Evolutionary conservation across 2,888 invertebrate genomes (phyloP).

Genomic region (Tachina grossa): DNA sequence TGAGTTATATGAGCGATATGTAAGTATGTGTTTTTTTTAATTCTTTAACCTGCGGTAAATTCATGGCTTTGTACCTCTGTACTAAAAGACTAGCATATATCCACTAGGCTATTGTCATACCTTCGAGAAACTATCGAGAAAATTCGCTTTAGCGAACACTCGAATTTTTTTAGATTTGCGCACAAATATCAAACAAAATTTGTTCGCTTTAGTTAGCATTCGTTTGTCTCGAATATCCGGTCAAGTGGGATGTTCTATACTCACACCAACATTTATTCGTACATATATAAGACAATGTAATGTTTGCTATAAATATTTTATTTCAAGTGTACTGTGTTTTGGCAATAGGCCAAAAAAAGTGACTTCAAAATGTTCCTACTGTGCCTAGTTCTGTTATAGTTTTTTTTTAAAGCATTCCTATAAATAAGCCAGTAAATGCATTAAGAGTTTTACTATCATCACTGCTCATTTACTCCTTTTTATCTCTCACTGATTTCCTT

Average conservation of each 20-base stretch:
- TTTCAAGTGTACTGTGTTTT: conserved; percentile 40
- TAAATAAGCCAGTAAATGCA: conserved; percentile 11
- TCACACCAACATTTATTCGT: not conserved
- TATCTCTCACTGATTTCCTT: not conserved
- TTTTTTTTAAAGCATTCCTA: conserved; percentile 34
- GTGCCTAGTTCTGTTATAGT: conserved; percentile 17
- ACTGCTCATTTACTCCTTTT: not conserved
- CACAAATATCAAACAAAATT: no score
- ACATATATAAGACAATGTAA: not conserved
- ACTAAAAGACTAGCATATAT: not conserved
- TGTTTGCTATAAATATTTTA: conserved; percentile 58
- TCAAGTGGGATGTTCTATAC: no score
- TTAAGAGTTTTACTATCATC: not conserved
- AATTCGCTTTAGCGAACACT: no score
- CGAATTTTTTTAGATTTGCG: no score
- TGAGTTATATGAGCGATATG: no score
- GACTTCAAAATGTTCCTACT: conserved; percentile 47
- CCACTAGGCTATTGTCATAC: no score
- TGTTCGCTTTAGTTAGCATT: no score
- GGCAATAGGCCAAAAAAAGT: conserved; percentile 57
- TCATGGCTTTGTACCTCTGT: no score
- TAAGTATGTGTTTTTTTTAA: no score
- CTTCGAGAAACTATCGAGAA: no score
- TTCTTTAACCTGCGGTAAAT: no score
- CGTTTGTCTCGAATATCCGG: no score